Evolutionary conservation across 2,797 vertebrate species (phyloP), one percentile per base, ranked within the genome.

Genomic region (Phoxinus dragarum): DNA sequence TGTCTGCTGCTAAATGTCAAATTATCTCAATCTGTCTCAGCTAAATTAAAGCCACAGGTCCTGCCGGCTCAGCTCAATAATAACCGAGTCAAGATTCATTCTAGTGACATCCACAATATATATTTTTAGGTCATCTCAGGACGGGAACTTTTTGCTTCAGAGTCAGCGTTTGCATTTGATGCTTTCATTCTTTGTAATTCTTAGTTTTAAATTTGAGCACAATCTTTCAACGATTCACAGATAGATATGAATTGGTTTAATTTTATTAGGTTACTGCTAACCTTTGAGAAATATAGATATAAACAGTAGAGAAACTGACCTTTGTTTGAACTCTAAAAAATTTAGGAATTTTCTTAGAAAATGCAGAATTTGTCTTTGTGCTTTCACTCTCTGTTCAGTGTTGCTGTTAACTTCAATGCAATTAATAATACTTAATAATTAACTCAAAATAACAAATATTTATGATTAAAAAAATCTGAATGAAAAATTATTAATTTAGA

Each of bases 1-100:
- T 82, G 42, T 82, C 81, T 64, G 56, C 56, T 36, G 71, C 56
- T 74, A 47, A 82, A 49, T 66, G 71, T 73, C 81, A 74, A 74
- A 82, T 74, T 8, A 80, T 80, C 61, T 49, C 49, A 80, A 64
- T 82, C 54, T 49, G 69, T 74, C 69, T 36, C 31, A 5, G 38
- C 42, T 73, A 42, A 64, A 64, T 82, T 49, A 74, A 75, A 83
- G 71, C 71, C 56, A 44, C 71, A 82, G 81, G 81, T 64, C 21
- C 42, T 49, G 27, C 27, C 52, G 56, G 8, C 71, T 36, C 71
- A n/a, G 38, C 68, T 72, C 54, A 82, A n/a, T n/a, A 42, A 82
- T 66, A 23, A 16, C 12, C 0, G 19, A 36, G 69, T 16, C 4
- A 0, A 83, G n/a, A 67, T 66, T 5, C 3, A 66, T 67, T 40